Percentiles rank a stretch among this genome's conserved stretches.
Evolutionary conservation across 1,140 invertebrate species (phyloP).

Genomic region (Dysdera silvatica): DNA sequence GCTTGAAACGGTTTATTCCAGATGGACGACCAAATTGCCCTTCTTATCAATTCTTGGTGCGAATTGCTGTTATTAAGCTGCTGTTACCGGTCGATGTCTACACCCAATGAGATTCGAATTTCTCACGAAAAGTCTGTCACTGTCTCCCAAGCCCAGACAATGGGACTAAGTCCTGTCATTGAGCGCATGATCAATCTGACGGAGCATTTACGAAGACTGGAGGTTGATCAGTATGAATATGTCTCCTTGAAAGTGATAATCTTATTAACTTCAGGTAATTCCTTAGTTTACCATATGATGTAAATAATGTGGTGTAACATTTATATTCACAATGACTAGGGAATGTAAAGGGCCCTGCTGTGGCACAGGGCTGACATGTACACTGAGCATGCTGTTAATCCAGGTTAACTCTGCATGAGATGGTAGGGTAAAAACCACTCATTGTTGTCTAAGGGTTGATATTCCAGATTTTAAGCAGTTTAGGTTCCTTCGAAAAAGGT

Average conservation of each 20-base stretch:
- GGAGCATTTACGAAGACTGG: conserved; percentile 75
- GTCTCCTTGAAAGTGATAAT: conserved; percentile 90
- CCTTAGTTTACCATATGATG: background rate
- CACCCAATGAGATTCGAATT: conserved; percentile 62
- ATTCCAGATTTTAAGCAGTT: too few relatives aligned
- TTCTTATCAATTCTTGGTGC: conserved; percentile 96
- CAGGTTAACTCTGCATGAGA: too few relatives aligned
- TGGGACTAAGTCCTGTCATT: conserved; percentile 69
- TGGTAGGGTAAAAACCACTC: too few relatives aligned
- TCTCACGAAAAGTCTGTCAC: conserved; percentile 57
- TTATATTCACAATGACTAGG: too few relatives aligned
- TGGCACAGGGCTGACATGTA: too few relatives aligned
- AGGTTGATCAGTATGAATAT: conserved; percentile 94
- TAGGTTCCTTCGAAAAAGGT: too few relatives aligned
- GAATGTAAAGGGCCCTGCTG: too few relatives aligned
- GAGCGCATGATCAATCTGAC: conserved; percentile 90
- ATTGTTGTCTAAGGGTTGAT: too few relatives aligned
- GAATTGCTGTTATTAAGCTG: conserved; percentile 80
- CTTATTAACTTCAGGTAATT: conserved; percentile 77
- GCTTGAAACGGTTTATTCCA: too few relatives aligned
- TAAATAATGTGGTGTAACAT: too few relatives aligned
- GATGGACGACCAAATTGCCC: conserved; percentile 93
- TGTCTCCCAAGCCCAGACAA: conserved; percentile 60
- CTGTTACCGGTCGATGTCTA: conserved; percentile 77
- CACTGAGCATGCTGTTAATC: too few relatives aligned